Base-by-base conservation (phyloP, 1,140 invertebrate species). In the Danaus plexippus region DNA sequence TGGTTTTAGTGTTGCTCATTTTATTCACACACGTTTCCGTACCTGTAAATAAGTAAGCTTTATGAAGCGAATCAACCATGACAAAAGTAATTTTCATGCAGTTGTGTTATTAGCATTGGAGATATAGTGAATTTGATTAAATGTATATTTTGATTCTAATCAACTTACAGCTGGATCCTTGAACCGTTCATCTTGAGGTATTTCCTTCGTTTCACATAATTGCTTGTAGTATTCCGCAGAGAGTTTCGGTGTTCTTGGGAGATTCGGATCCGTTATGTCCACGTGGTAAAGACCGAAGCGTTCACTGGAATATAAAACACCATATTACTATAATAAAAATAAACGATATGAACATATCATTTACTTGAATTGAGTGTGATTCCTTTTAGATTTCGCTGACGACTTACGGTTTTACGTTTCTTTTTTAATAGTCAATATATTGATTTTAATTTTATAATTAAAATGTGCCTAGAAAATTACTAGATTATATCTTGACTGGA, bases 211-310 rank as follows among this genome's bases (percentile, higher is more conserved):
- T 1, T 74, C 75, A 11, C 81, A 67, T 40, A 89, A 69, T 54
- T 87, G 77, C 54, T 81, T 83, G 66, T 75, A 89, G 65, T 84
- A 87, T 32, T 80, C 75, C 5, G 68, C 88, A 1, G 88, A 89
- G 12, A 86, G 66, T 62, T 88, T 89, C 0, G 84, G 68, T 6
- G 77, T 88, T 52, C 88, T 77, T 3, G 85, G 80, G 11, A 77
- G 61, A 7, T 59, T 71, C 1, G 86, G 80, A 57, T 86, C 66
- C 6, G 77, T 82, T 55, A 88, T 88, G 66, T 89, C 75, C 12
- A 89, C 88, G 60, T 80, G 63, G 71, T 84, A 88, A 10, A 89
- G 77, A 11, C 88, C 88, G 65, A 88, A 89, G 44, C 85, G 78
- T 64, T 87, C 81, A 1, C 88, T 89, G 66, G 10, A 32, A 32